Evolutionary conservation across 2,797 vertebrate genomes (phyloP).

Genomic region (Pristis pectinata): DNA sequence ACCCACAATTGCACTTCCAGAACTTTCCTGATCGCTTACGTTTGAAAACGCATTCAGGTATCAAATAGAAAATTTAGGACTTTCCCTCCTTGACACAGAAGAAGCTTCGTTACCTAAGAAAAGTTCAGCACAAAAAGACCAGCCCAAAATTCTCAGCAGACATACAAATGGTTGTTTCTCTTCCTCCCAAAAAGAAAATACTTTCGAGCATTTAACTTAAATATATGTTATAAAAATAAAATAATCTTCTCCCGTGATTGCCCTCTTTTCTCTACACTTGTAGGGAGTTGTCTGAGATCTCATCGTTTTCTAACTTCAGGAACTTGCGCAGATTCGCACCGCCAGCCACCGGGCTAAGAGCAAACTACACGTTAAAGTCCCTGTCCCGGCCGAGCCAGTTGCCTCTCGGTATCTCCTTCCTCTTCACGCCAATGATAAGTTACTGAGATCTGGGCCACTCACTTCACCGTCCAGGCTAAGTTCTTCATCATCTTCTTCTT

Average conservation of each 20-base stretch:
- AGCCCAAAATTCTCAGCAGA: neutral
- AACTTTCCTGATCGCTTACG: conserved; percentile 4
- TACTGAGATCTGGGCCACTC: neutral
- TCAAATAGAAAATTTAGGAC: neutral
- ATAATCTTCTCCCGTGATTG: neutral
- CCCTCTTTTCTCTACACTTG: neutral
- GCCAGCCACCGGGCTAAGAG: neutral
- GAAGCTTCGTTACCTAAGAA: neutral
- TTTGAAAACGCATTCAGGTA: neutral
- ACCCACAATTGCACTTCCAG: neutral
- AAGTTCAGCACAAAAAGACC: neutral
- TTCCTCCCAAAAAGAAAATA: neutral
- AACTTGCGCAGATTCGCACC: conserved; percentile 32
- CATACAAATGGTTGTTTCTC: neutral
- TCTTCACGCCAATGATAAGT: neutral
- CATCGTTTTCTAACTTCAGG: neutral
- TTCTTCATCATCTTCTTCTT: neutral
- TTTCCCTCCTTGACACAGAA: neutral
- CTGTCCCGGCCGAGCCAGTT: neutral
- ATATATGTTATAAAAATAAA: neutral
- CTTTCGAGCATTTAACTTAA: neutral
- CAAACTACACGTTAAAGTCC: neutral
- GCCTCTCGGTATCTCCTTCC: neutral
- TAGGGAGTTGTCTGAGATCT: neutral
- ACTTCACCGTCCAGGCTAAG: neutral